Percentiles rank a stretch among this genome's conserved stretches.
phyloP scores from a whole-genome alignment of 1,140 invertebrate species.

The Zaprionus kolodkinae region DNA sequence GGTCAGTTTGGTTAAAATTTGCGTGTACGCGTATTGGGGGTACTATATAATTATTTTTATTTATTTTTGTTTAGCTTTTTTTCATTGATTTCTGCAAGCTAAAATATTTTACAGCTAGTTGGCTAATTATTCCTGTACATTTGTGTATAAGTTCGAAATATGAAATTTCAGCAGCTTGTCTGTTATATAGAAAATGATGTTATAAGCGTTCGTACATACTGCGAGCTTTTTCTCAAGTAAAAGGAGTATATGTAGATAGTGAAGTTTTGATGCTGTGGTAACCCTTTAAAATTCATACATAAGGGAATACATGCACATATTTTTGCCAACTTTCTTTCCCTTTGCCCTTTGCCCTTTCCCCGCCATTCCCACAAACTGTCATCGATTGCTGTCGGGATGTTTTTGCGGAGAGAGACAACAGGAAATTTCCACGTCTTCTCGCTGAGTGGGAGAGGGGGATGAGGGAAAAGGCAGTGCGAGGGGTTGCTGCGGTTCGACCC shows the following conservation, averaged over 20 bases:
- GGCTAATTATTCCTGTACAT: not conserved
- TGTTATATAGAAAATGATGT: not conserved
- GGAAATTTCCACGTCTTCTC: slow-evolving; percentile 32
- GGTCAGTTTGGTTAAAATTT: not conserved
- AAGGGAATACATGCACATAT: slow-evolving; percentile 8
- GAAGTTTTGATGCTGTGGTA: not conserved
- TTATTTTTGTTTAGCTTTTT: no score
- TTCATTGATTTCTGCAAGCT: not conserved
- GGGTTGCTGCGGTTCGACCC: slow-evolving; percentile 33
- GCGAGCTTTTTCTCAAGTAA: not conserved
- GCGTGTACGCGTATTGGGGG: not conserved
- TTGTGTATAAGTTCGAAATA: not conserved
- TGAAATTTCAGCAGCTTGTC: not conserved
- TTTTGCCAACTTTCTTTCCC: slow-evolving; percentile 5
- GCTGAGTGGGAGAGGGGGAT: not conserved
- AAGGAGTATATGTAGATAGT: not conserved
- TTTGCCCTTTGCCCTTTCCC: not conserved
- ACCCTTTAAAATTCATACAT: not conserved
- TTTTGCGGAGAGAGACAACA: slow-evolving; percentile 44
- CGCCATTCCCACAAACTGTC: not conserved
- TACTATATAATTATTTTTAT: no score
- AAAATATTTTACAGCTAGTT: not conserved
- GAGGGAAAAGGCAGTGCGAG: not conserved
- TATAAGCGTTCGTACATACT: no score
- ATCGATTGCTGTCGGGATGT: slow-evolving; percentile 51